phyloP scores from a whole-genome alignment of 2,113 vertebrate genomes.

The Aplodontia rufa region DNA sequence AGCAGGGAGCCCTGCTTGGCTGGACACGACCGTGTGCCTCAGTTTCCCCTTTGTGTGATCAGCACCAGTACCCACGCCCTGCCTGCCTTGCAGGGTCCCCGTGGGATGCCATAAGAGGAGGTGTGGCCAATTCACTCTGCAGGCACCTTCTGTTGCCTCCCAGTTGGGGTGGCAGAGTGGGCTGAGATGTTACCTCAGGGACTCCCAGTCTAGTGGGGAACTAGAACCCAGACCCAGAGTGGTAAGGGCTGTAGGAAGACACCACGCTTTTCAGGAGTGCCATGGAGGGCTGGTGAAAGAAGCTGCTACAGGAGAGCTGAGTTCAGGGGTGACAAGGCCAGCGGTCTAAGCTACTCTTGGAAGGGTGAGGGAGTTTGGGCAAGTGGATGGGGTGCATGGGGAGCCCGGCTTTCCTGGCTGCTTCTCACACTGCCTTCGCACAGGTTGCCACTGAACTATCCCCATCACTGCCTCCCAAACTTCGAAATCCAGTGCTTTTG shows the following conservation, averaged over 20 bases:
- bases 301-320: rapidly evolving
- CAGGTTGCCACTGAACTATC: rapidly evolving
- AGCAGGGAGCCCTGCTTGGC: neutral
- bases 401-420: no score
- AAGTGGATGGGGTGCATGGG: no score
- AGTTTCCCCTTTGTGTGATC: neutral
- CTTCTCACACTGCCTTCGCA: neutral
- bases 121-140: neutral
- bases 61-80: rapidly evolving
- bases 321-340: neutral
- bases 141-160: neutral
- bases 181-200: neutral
- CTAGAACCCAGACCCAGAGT: neutral
- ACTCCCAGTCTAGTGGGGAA: neutral
- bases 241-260: neutral
- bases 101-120: rapidly evolving
- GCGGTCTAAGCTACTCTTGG: rapidly evolving
- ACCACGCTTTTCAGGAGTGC: rapidly evolving
- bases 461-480: neutral
- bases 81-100: neutral
- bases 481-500: neutral
- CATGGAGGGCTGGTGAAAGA: rapidly evolving
- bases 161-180: neutral
- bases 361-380: no score
- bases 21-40: rapidly evolving